Base-by-base conservation (phyloP, 2,797 vertebrate genomes). In the Parauchenoglanis punctatus region DNA sequence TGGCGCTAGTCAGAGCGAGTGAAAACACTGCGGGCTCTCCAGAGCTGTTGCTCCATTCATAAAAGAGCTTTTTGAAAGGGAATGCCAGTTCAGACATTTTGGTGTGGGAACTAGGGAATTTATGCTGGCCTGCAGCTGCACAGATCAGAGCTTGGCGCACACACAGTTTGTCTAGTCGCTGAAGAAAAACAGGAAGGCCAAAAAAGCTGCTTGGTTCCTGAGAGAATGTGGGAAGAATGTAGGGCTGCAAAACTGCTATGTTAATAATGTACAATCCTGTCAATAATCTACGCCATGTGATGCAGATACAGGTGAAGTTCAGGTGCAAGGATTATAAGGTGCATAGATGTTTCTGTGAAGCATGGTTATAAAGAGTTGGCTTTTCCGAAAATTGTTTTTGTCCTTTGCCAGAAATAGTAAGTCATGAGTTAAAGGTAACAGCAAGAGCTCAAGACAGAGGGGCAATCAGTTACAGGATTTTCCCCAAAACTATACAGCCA, bases 131-230 rank as follows among this genome's bases (percentile, higher is more conserved):
- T 85, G 87, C 91, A 91, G 91, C 91, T 92, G 90, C 88, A 88
- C 89, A 87, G 83, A 91, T 91, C 91, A 86, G 87, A 91, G 90
- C 85, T 88, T 92, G 91, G 89, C 91, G 89, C 84, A 61, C 89
- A 81, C 81, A 92, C 88, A 73, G 90, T 89, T 92, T 88, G 91
- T 92, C 88, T 92, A 88, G 91, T 89, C 89, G 70, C 75, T 83
- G 86, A 87, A 87, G 91, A 88, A 93, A 92, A 92, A 93, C 91
- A 92, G 92, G 92, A 93, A 92, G 89, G 88, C 76, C 77, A 54
- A 80, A 91, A 90, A 91, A 89, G 88, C 73, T 23, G 56, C 75
- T 88, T 81, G 58, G 87, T 86, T 91, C 89, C 88, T 87, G 82
- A 86, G 89, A 82, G 90, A 91, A 91, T 86, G 87, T 82, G 82